These are phyloP conservation scores for Centroberyx gerrardi DNA, from an alignment of 2,797 vertebrate species.

Conservation along the genomic window DNA sequence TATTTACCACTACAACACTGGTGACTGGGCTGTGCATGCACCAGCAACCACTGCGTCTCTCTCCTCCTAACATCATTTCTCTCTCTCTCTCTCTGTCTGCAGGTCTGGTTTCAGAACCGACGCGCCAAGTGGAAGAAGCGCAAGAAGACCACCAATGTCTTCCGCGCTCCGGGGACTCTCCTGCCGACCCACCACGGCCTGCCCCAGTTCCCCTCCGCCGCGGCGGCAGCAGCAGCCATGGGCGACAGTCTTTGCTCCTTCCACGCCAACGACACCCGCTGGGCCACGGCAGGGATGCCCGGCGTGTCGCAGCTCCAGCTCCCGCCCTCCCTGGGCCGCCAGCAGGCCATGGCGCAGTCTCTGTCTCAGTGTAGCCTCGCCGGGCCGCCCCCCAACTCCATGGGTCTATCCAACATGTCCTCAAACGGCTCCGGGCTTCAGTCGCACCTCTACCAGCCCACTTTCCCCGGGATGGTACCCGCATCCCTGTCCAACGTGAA, in stretches of 20 bases:
- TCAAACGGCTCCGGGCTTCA: constrained; percentile 95
- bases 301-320: constrained; percentile 95
- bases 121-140: constrained; percentile 99
- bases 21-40: constrained; percentile 12
- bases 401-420: constrained; percentile 95
- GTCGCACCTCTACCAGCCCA: constrained; percentile 97
- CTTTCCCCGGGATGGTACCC: constrained; percentile 95
- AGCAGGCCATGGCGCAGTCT: constrained; percentile 96
- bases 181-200: constrained; percentile 93
- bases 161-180: constrained; percentile 94
- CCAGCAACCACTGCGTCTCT: constrained; percentile 39
- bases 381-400: constrained; percentile 93
- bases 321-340: constrained; percentile 91
- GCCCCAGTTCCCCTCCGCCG: constrained; percentile 88
- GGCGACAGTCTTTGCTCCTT: constrained; percentile 97
- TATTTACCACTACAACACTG: constrained; percentile 24
- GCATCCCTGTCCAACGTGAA: constrained; percentile 93
- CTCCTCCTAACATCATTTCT: constrained; percentile 71
- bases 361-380: constrained; percentile 96
- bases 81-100: constrained; percentile 70
- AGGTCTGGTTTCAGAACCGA: constrained; percentile 99
- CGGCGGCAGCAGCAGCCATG: constrained; percentile 93
- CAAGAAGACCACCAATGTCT: constrained; percentile 99
- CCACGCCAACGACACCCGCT: constrained; percentile 97
- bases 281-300: constrained; percentile 93